These are phyloP conservation scores for Gyps fulvus DNA, from an alignment of 2,113 vertebrate species.

Conservation along the genomic window DNA sequence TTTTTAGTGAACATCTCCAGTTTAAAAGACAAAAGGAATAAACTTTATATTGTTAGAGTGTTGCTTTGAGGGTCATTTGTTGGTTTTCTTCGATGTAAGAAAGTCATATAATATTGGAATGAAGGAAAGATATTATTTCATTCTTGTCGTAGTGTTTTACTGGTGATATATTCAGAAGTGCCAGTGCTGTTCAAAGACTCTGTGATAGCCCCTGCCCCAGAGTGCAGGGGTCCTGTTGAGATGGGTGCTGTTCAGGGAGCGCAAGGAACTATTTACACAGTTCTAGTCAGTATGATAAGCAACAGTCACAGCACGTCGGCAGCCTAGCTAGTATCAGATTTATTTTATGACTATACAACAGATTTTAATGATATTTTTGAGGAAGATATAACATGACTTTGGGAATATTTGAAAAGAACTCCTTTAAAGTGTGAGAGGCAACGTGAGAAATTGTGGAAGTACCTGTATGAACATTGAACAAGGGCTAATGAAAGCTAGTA, in stretches of 20 bases:
- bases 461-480: not conserved
- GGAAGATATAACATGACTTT: not conserved
- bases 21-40: not conserved
- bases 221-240: not conserved
- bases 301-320: not conserved
- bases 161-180: not conserved
- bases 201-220: not conserved
- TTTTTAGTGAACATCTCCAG: not conserved
- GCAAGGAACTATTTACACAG: not conserved
- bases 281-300: not conserved
- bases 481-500: not conserved
- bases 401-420: not conserved
- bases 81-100: not conserved
- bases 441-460: not conserved
- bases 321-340: not conserved
- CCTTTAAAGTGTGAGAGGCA: not conserved
- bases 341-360: not conserved
- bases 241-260: not conserved
- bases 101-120: not conserved
- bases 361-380: not conserved
- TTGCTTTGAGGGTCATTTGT: not conserved
- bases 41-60: not conserved
- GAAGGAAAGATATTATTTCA: not conserved
- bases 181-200: not conserved
- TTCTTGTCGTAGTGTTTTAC: not conserved